Percentiles rank a stretch among this genome's conserved stretches.
These are phyloP conservation scores for Dryas iulia DNA, from an alignment of 1,140 invertebrate species.

Conservation along the genomic window DNA sequence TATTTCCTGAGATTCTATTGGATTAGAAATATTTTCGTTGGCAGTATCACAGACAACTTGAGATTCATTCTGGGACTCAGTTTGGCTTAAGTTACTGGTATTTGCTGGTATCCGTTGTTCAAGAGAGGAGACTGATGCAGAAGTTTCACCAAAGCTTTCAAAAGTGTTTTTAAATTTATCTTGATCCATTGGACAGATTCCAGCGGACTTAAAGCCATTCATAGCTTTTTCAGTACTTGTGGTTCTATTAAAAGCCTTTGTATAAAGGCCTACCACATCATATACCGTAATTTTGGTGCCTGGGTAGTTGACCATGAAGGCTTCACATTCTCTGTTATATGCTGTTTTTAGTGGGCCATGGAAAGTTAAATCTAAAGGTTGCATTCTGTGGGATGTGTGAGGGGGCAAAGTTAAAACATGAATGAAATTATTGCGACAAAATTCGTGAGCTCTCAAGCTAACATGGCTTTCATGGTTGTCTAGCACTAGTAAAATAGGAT, in stretches of 20 bases:
- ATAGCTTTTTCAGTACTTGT: conserved; percentile 41
- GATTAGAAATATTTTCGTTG: no score
- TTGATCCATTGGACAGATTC: conserved; percentile 41
- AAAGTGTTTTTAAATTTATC: conserved; percentile 10
- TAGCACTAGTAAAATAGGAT: conserved; percentile 47
- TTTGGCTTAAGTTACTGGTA: conserved; percentile 1
- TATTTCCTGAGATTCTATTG: no score
- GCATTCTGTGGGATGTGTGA: no score
- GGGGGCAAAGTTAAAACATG: no score
- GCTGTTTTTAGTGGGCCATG: conserved; percentile 56
- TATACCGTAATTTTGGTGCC: conserved; percentile 40
- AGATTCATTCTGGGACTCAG: no score
- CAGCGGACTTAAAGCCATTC: conserved; percentile 43
- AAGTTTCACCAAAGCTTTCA: conserved; percentile 6
- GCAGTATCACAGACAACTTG: no score
- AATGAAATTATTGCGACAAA: no score
- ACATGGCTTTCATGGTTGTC: conserved; percentile 42
- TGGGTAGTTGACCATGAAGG: conserved; percentile 37
- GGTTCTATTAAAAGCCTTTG: conserved; percentile 40
- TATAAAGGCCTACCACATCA: conserved; percentile 44
- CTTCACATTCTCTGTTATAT: conserved; percentile 48
- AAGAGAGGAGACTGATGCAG: no score
- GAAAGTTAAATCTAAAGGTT: conserved; percentile 50
- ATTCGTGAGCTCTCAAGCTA: no score
- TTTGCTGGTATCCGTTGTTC: neutral